Evolutionary conservation across 2,888 invertebrate genomes (phyloP).

Genomic region (Cerastis rubricosa): DNA sequence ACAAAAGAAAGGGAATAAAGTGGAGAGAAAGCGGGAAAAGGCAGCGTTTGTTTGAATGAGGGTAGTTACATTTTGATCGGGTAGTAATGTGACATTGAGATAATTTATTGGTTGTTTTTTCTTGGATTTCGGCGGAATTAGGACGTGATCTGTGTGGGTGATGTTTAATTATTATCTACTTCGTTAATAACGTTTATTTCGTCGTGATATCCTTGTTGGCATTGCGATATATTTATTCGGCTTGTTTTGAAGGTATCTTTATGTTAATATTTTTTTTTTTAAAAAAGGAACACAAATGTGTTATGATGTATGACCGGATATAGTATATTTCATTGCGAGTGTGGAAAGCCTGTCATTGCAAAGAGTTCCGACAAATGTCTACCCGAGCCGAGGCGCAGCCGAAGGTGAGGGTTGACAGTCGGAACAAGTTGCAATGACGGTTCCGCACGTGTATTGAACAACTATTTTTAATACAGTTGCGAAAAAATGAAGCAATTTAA

Average conservation of each 20-base stretch:
- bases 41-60: constrained; percentile 52
- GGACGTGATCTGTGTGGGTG: constrained; percentile 31
- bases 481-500: too few relatives aligned
- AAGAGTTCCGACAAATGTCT: too few relatives aligned
- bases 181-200: constrained; percentile 6
- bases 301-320: neutral
- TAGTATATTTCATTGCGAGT: too few relatives aligned
- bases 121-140: constrained; percentile 15
- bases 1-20: constrained; percentile 56
- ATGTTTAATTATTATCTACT: constrained; percentile 41
- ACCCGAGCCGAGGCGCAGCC: too few relatives aligned
- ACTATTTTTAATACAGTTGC: too few relatives aligned
- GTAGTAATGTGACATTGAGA: constrained; percentile 57
- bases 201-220: neutral
- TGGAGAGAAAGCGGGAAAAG: constrained; percentile 43
- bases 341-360: too few relatives aligned
- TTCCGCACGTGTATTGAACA: too few relatives aligned
- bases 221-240: neutral
- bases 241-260: neutral
- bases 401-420: too few relatives aligned
- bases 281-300: neutral
- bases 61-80: constrained; percentile 62
- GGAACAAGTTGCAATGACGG: too few relatives aligned
- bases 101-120: constrained; percentile 56
- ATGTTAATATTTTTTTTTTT: neutral